phyloP scores from a whole-genome alignment of 2,888 invertebrate genomes.

The Cephus rjabovi region DNA sequence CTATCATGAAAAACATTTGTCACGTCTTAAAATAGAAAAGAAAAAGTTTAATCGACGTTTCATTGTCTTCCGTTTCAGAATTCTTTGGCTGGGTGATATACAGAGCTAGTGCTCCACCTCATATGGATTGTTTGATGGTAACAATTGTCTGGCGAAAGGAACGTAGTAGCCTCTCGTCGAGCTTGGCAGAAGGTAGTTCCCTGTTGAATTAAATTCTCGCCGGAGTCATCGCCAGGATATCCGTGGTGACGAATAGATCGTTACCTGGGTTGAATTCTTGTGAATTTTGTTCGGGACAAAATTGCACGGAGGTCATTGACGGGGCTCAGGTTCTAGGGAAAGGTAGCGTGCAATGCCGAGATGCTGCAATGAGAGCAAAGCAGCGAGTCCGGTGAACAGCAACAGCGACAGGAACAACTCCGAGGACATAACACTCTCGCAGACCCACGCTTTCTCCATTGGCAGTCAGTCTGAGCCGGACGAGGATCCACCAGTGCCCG shows the following conservation, averaged over 20 bases:
- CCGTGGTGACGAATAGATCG: neutral
- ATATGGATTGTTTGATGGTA: neutral
- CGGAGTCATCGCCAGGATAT: neutral
- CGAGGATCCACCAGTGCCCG: constrained; percentile 53
- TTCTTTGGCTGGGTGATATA: neutral
- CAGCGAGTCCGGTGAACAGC: constrained; percentile 61
- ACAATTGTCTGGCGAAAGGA: neutral
- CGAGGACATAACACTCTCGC: constrained; percentile 54
- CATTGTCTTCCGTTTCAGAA: neutral
- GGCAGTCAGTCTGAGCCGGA: constrained; percentile 53
- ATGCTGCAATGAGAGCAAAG: constrained; percentile 65
- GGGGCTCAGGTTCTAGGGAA: neutral
- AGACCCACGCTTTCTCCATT: constrained; percentile 51
- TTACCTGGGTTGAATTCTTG: neutral
- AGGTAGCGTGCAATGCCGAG: constrained; percentile 63
- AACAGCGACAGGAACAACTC: constrained; percentile 51
- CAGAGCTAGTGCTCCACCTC: neutral
- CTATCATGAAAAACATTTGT: neutral
- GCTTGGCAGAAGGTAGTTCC: neutral
- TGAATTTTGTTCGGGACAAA: neutral
- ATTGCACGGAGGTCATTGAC: neutral
- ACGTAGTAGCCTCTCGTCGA: neutral
- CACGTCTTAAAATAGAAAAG: neutral
- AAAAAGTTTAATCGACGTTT: neutral
- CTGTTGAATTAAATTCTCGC: neutral